These are phyloP conservation scores for Aphrophora alni DNA, from an alignment of 2,888 invertebrate species.

Conservation along the genomic window DNA sequence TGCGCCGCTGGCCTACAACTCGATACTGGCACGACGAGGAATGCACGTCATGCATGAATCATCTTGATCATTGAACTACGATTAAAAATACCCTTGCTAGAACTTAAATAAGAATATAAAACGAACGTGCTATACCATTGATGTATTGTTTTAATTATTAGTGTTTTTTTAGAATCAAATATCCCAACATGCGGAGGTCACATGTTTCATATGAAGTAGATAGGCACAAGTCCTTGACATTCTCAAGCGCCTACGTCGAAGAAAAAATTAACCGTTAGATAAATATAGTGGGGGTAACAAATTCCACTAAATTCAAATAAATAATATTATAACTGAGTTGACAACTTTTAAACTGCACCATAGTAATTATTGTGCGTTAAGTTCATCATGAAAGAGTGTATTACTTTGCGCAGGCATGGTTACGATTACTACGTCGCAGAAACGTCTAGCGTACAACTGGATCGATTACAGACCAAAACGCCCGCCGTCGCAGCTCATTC, in stretches of 20 bases:
- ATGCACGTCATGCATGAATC: constrained; percentile 50
- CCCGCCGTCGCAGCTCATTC: constrained; percentile 55
- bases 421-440: constrained; percentile 44
- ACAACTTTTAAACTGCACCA: background rate
- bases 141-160: background rate
- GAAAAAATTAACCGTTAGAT: constrained; percentile 39
- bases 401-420: constrained; percentile 29
- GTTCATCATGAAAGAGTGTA: background rate
- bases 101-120: background rate
- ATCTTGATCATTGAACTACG: constrained; percentile 46
- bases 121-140: background rate
- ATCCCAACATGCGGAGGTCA: background rate
- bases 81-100: constrained; percentile 13
- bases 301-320: background rate
- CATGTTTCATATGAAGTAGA: constrained; percentile 30
- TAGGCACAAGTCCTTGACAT: constrained; percentile 43
- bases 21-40: constrained; percentile 41
- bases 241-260: constrained; percentile 38
- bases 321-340: background rate
- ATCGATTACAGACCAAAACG: constrained; percentile 43
- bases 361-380: background rate
- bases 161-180: background rate
- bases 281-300: constrained; percentile 28
- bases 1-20: constrained; percentile 54
- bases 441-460: constrained; percentile 43